Conservation (phyloP, 2,113 vertebrate species). For the Noturus placidus region DNA sequence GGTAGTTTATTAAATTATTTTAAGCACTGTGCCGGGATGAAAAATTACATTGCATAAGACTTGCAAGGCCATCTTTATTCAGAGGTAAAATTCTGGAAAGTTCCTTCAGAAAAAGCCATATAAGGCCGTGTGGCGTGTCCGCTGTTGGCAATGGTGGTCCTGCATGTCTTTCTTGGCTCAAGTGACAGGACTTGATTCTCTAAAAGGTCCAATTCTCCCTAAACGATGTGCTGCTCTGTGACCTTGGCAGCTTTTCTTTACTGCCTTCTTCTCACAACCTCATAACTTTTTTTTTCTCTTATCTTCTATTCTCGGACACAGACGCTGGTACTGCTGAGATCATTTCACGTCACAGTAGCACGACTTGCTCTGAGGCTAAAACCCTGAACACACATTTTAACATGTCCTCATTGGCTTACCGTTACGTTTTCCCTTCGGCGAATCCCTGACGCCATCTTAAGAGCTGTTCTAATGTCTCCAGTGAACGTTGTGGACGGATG, state of each 20-base stretch:
- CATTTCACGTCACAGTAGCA: background rate
- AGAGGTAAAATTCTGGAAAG: background rate
- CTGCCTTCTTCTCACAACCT: conserved; percentile 47
- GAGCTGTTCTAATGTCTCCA: background rate
- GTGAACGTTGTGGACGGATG: background rate
- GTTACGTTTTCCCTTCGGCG: background rate
- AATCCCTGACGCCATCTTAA: background rate
- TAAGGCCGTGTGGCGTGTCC: conserved; percentile 31
- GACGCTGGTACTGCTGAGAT: background rate
- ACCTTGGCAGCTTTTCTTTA: conserved; percentile 20
- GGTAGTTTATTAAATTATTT: background rate
- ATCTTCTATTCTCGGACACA: conserved; percentile 16
- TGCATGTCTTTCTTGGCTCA: conserved; percentile 27
- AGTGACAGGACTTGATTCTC: conserved; percentile 9
- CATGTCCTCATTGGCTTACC: background rate
- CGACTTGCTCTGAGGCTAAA: background rate
- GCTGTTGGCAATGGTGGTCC: conserved; percentile 25
- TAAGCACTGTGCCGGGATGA: background rate
- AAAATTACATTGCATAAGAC: background rate
- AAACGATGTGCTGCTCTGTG: conserved; percentile 10
- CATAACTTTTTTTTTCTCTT: background rate
- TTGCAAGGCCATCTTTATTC: background rate
- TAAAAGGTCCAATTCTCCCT: conserved; percentile 12
- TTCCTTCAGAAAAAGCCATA: conserved; percentile 19
- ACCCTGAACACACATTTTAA: background rate